A percentile compares a stretch with the other conserved stretches of the same genome.
phyloP scores from a whole-genome alignment of 2,888 invertebrate genomes.

The Tridacna crocea region DNA sequence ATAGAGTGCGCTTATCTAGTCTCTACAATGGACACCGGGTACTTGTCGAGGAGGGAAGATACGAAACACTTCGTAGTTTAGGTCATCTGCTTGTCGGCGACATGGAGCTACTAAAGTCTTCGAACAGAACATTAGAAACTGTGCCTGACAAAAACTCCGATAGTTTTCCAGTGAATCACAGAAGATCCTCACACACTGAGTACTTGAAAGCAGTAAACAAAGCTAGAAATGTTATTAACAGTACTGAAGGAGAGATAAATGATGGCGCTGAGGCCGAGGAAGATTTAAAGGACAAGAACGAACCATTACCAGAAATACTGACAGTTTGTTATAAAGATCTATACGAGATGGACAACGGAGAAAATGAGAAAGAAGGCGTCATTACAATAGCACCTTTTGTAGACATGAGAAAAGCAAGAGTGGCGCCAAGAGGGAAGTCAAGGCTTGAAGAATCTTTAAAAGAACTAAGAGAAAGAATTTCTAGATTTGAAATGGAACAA shows the following conservation, averaged over 20 bases:
- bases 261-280: not conserved
- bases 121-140: not conserved
- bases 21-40: not conserved
- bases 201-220: not conserved
- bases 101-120: not conserved
- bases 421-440: not conserved
- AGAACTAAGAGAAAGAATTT: conserved; percentile 22
- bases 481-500: conserved; percentile 26
- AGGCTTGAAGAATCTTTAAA: conserved; percentile 14
- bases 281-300: not conserved
- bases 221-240: not conserved
- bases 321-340: conserved; percentile 12
- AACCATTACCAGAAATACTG: conserved; percentile 3
- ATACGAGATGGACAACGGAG: not conserved
- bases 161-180: not conserved
- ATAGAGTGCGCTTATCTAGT: not conserved
- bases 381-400: conserved; percentile 18
- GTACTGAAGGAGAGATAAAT: not conserved
- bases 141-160: not conserved
- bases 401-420: conserved; percentile 6
- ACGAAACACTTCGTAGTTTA: conserved; percentile 17
- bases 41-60: not conserved
- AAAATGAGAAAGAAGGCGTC: not conserved
- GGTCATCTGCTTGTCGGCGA: conserved; percentile 4
- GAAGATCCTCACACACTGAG: conserved; percentile 1